Base-by-base conservation (phyloP, 2,113 vertebrate species). In the Chroicocephalus ridibundus region DNA sequence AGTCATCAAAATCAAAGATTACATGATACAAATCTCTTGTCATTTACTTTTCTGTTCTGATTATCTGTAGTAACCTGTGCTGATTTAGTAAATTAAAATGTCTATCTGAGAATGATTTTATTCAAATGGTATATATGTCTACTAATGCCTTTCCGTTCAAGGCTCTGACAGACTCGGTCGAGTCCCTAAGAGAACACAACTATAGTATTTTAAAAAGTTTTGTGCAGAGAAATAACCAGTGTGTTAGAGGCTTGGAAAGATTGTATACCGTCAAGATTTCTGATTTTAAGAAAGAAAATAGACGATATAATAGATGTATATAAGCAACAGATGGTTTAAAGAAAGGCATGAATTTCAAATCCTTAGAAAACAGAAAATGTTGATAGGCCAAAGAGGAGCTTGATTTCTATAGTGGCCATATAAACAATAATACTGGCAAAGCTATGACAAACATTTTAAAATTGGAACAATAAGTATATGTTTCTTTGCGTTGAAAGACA, bases 1-100 rank as follows among this genome's bases (percentile, higher is more conserved):
- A 99, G 99, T 99, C 98, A 94, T 96, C 24, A 69, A 81, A 64
- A 52, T 61, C 36, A 47, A 70, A 86, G 61, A 49, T 85, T 47
- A 13, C n/a, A 46, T 54, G 8, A 46, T 44, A 25, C 6, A 32
- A 34, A 62, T 86, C 54, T 44, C 3, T 46, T 80, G 51, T 2
- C 0, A 3, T 82, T 75, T 82, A 15, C n/a, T 77, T 68, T 74
- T 24, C 74, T 94, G 3, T 75, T 89, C 57, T 75, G 31, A 19
- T 75, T 74, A 52, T 66, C 22, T 65, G 7, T 31, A 65, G 24
- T 49, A 66, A 57, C 18, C 16, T 42, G 34, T 82, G n/a, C 26
- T 90, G 58, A 49, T 78, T 71, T 70, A n/a, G 11, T 76, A 82
- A 75, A 68, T 40, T 61, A 31, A 80, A 95, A 89, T 32, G 46